Evolutionary conservation across 2,888 invertebrate species (phyloP).

Genomic region (Lasioglossum leucozonium): DNA sequence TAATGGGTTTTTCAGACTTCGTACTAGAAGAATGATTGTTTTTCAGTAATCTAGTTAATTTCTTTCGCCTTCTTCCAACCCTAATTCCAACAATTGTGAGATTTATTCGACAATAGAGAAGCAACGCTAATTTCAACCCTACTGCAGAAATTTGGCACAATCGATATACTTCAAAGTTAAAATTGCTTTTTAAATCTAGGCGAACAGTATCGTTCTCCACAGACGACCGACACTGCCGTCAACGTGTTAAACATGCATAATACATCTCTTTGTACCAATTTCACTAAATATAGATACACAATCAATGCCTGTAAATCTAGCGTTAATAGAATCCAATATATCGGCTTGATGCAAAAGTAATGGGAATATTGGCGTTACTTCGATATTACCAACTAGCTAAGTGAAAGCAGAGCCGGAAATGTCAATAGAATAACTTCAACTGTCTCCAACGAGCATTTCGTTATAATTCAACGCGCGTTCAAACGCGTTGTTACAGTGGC

Average conservation of each 20-base stretch:
- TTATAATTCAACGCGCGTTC: neutral
- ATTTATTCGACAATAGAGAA: neutral
- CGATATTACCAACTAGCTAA: neutral
- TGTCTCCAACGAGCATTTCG: neutral
- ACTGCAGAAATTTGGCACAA: neutral
- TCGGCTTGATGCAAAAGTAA: neutral
- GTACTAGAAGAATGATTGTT: neutral
- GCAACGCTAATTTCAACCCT: too few relatives aligned
- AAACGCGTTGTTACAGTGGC: neutral
- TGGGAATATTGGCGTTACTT: constrained; percentile 2
- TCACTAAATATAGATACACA: neutral
- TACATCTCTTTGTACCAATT: neutral
- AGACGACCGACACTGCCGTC: neutral
- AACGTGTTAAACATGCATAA: neutral
- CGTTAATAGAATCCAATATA: constrained; percentile 7
- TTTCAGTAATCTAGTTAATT: neutral
- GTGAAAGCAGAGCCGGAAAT: neutral
- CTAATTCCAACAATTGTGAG: neutral
- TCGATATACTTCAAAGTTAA: neutral
- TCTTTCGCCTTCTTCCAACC: neutral
- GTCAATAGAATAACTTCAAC: neutral
- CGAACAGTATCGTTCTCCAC: neutral
- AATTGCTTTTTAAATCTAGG: neutral
- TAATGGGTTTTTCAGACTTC: neutral
- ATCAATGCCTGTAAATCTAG: neutral